Base-by-base conservation (phyloP, 2,113 vertebrate genomes). In the Lipophrys pholis region DNA sequence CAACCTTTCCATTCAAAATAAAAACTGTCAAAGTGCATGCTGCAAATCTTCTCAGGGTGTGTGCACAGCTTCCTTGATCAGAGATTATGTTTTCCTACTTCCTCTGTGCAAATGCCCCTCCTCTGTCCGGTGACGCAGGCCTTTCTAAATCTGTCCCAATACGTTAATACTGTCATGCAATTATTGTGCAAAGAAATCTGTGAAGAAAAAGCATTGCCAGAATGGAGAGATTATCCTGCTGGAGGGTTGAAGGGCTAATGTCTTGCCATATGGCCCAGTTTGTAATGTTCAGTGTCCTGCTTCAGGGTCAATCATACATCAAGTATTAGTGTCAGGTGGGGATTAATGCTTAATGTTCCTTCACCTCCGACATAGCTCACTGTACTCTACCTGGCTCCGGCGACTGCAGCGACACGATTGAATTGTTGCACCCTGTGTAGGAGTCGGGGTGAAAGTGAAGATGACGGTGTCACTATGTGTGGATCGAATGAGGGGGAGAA, bases 261-360 rank as follows among this genome's bases (percentile, higher is more conserved):
- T 92, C 91, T 91, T 69, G 69, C 93, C 94, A 94, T 93, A 94
- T 94, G 93, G 92, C 85, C 74, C 70, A 88, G 84, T 82, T 91
- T 87, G 88, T 91, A 89, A 90, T 90, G 91, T 91, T 81, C 76
- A 76, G 83, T 86, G 87, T 91, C 89, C 90, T 87, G 91, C 90
- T 90, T 84, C 81, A 83, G 89, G 93, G 92, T 94, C 93, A 94
- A 85, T 94, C 93, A 94, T 94, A 94, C 93, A 93, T 90, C 89
- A 90, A 84, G 93, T 94, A 95, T 95, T 95, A 95, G 94, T 94
- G 94, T 94, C 93, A 95, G 92, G 93, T 93, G 84, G 82, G 87
- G 94, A 95, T 95, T 95, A 95, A 93, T 92, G 87, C 82, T 80
- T 86, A 82, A 90, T 92, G 91, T 91, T 85, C 76, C 80, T 78